These are phyloP conservation scores for Rhinatrema bivittatum DNA, from an alignment of 2,797 vertebrate genomes.

Conservation along the genomic window DNA sequence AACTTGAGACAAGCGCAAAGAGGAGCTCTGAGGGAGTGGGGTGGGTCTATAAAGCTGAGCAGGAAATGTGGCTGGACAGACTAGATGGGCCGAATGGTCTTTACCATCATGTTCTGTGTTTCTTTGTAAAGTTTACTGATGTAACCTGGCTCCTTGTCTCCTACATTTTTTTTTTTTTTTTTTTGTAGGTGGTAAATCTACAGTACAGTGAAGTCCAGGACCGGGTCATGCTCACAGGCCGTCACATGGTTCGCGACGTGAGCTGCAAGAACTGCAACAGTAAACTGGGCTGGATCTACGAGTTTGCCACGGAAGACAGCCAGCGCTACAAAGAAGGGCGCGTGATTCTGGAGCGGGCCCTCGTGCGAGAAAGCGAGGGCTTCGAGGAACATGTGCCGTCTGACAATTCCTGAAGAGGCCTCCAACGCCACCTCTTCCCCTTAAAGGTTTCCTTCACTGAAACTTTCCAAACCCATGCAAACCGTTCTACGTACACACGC, in stretches of 20 bases:
- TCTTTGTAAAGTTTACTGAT: too few species aligned
- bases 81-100: too few species aligned
- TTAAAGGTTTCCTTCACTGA: slow-evolving; percentile 48
- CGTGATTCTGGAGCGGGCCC: slow-evolving; percentile 90
- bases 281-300: slow-evolving; percentile 97
- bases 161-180: too few species aligned
- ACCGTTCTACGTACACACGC: slow-evolving; percentile 58
- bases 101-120: too few species aligned
- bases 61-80: too few species aligned
- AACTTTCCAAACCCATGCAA: slow-evolving; percentile 42
- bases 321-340: slow-evolving; percentile 96
- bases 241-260: slow-evolving; percentile 96
- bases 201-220: slow-evolving; percentile 97
- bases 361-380: slow-evolving; percentile 94
- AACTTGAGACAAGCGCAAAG: too few species aligned
- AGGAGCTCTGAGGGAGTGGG: too few species aligned
- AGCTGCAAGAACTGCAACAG: slow-evolving; percentile 99
- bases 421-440: slow-evolving; percentile 8
- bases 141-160: too few species aligned
- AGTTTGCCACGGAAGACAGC: slow-evolving; percentile 96
- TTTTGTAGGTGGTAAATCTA: slow-evolving; percentile 85
- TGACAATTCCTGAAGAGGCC: slow-evolving; percentile 81
- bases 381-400: slow-evolving; percentile 95
- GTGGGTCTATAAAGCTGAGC: too few species aligned
- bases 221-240: slow-evolving; percentile 93